Percentiles rank a stretch among this genome's conserved stretches.
phyloP scores from a whole-genome alignment of 2,113 vertebrate genomes.

The Psilopsiagon aymara region DNA sequence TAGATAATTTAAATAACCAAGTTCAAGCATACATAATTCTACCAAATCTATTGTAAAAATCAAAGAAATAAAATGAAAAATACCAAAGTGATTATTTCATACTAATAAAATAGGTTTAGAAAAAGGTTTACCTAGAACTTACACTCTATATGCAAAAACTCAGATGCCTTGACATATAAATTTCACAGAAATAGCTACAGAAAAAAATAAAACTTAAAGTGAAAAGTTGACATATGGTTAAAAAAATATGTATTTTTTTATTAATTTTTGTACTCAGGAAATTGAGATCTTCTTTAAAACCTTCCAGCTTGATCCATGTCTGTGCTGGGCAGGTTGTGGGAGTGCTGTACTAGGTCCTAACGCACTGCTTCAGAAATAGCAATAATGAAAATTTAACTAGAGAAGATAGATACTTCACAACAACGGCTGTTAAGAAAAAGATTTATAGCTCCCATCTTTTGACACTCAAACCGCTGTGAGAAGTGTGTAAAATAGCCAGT shows the following conservation, averaged over 20 bases:
- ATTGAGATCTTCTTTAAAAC: neutral
- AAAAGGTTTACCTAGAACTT: neutral
- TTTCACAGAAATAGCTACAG: neutral
- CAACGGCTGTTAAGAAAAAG: neutral
- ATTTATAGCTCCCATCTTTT: neutral
- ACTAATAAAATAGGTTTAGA: neutral
- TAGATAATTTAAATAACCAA: conserved; percentile 23
- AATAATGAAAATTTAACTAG: neutral
- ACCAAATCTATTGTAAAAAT: neutral
- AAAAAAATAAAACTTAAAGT: neutral
- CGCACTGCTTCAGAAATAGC: neutral
- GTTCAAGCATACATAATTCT: neutral
- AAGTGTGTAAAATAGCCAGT: neutral
- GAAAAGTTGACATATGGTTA: neutral
- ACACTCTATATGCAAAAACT: neutral
- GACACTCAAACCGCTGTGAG: neutral
- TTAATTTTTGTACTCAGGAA: neutral
- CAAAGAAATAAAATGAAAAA: neutral
- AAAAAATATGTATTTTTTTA: neutral
- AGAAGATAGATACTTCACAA: neutral
- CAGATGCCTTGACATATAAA: neutral
- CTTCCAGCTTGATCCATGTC: neutral
- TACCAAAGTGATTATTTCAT: neutral
- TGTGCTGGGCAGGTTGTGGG: neutral
- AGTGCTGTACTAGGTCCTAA: neutral